Conservation (phyloP, 2,888 invertebrate species). For the Clunio marinus region DNA sequence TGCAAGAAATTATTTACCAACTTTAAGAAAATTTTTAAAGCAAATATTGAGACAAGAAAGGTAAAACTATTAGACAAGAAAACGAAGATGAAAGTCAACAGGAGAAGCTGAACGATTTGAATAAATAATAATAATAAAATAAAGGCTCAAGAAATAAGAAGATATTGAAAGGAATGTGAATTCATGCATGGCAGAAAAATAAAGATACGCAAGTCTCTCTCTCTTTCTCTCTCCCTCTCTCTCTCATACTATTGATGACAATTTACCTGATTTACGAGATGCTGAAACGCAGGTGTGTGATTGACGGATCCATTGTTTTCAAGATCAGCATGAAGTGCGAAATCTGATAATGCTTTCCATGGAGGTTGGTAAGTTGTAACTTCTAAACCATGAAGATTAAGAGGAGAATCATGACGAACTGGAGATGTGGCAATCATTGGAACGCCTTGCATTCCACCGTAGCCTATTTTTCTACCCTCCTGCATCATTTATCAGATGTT, state of each 20-base stretch:
- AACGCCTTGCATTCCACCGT: slow-evolving; percentile 93
- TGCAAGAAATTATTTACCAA: slow-evolving; percentile 4
- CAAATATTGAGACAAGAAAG: not conserved
- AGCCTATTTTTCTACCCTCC: slow-evolving; percentile 92
- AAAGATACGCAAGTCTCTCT: not conserved
- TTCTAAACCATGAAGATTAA: slow-evolving; percentile 83
- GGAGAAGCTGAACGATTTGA: slow-evolving; percentile 7
- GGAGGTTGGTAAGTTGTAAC: slow-evolving; percentile 89
- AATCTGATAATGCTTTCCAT: slow-evolving; percentile 95
- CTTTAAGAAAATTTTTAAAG: not conserved
- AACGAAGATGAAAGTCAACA: slow-evolving; percentile 9
- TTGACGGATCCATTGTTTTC: slow-evolving; percentile 82
- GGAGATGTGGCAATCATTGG: slow-evolving; percentile 97
- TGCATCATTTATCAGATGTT: too few relatives aligned
- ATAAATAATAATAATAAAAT: slow-evolving; percentile 19
- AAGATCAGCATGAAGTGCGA: slow-evolving; percentile 90
- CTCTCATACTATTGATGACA: too few relatives aligned
- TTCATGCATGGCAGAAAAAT: not conserved
- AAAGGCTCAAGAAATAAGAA: too few relatives aligned
- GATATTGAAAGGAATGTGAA: not conserved
- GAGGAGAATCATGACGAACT: slow-evolving; percentile 81
- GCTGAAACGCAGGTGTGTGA: slow-evolving; percentile 88
- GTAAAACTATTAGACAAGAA: not conserved
- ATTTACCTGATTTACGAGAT: slow-evolving; percentile 89
- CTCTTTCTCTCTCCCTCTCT: slow-evolving; percentile 43